Conservation (phyloP, 1,140 invertebrate species). For the Conus ventricosus region DNA sequence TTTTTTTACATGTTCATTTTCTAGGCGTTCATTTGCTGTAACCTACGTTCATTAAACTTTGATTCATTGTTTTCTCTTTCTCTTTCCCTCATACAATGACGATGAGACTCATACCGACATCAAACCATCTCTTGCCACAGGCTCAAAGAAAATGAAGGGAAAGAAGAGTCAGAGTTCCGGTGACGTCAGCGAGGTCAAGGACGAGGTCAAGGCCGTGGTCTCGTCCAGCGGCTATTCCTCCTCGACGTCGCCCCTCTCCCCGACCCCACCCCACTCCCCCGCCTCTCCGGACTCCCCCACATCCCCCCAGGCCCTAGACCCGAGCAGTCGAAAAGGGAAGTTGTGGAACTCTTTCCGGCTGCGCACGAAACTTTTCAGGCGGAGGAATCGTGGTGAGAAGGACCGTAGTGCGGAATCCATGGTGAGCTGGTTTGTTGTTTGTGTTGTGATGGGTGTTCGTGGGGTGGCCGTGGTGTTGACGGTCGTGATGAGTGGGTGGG, state of each 20-base stretch:
- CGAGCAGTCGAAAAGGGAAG: conserved; percentile 17
- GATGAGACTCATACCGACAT: too few species aligned
- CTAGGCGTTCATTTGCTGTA: too few species aligned
- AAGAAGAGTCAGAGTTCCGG: conserved; percentile 24
- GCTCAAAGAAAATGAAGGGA: conserved; percentile 30
- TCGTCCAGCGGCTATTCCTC: not conserved
- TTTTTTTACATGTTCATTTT: too few species aligned
- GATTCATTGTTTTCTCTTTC: too few species aligned
- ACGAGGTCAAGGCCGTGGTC: not conserved
- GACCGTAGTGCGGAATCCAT: not conserved
- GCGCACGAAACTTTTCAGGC: conserved; percentile 14
- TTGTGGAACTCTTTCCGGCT: conserved; percentile 31
- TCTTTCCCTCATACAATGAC: too few species aligned
- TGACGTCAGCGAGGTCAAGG: conserved; percentile 32
- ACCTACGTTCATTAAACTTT: too few species aligned
- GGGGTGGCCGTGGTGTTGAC: too few species aligned
- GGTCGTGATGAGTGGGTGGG: too few species aligned
- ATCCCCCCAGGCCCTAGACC: not conserved
- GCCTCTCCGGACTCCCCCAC: conserved; percentile 2
- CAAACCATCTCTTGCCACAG: not conserved
- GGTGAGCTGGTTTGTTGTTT: not conserved
- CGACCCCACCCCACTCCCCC: not conserved
- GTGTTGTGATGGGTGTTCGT: too few species aligned
- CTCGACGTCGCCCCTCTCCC: not conserved
- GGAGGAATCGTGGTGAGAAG: not conserved